A percentile compares a stretch with the other conserved stretches of the same genome.
Conservation (phyloP, 2,113 vertebrate genomes). For the Empidonax alnorum region DNA sequence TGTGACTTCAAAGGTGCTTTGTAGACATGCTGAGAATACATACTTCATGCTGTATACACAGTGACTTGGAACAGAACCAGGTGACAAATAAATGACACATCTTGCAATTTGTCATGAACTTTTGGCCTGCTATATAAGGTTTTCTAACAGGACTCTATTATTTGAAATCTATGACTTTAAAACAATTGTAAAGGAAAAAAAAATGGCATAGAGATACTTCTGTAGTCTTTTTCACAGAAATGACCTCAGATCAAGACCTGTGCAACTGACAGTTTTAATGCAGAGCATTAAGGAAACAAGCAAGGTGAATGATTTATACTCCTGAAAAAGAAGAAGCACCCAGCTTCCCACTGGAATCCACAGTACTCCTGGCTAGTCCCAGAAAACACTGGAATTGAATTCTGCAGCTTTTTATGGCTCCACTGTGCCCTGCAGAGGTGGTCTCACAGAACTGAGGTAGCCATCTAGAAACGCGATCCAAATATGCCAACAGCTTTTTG, state of each 20-base stretch:
- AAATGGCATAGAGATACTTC: not conserved
- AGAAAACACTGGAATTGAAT: not conserved
- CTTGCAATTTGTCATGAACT: not conserved
- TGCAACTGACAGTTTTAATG: not conserved
- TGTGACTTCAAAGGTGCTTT: not conserved
- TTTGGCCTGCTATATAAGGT: not conserved
- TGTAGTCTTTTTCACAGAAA: not conserved
- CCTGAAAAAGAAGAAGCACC: conserved; percentile 16
- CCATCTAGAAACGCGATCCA: not conserved
- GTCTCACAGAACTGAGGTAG: not conserved
- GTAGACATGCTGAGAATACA: not conserved
- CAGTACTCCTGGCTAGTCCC: not conserved
- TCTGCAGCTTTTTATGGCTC: not conserved
- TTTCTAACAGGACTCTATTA: not conserved
- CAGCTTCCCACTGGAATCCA: not conserved
- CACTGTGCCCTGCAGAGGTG: not conserved
- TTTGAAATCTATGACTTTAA: not conserved
- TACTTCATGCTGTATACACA: not conserved
- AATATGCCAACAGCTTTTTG: not conserved
- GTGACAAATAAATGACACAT: not conserved
- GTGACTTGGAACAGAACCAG: not conserved
- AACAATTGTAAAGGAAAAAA: not conserved
- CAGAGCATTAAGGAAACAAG: not conserved
- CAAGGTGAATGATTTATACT: not conserved
- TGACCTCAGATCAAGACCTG: not conserved